These are phyloP conservation scores for Ophion obscuratus DNA, from an alignment of 2,888 invertebrate genomes.

Conservation along the genomic window DNA sequence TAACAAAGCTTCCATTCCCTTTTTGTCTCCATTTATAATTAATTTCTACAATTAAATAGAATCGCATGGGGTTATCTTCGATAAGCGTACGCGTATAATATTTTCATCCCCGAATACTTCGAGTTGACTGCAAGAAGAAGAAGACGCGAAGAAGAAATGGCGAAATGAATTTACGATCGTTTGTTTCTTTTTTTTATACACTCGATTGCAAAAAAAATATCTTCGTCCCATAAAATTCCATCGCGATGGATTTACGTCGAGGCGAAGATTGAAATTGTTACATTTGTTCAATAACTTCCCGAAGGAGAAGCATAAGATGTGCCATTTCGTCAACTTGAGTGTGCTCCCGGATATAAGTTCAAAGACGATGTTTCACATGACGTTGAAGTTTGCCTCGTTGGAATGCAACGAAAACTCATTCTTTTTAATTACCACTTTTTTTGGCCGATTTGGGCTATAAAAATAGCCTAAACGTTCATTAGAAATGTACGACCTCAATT, in stretches of 20 bases:
- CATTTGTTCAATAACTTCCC: constrained; percentile 16
- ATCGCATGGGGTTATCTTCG: constrained; percentile 42
- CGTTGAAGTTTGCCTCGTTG: too few species aligned
- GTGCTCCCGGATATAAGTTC: constrained; percentile 59
- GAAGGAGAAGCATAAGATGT: not conserved
- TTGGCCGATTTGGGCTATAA: too few species aligned
- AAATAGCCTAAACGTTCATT: too few species aligned
- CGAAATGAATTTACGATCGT: constrained; percentile 29
- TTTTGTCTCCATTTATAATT: constrained; percentile 23
- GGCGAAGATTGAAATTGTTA: constrained; percentile 16
- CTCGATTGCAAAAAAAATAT: not conserved
- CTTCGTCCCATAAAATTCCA: constrained; percentile 1
- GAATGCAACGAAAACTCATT: too few species aligned
- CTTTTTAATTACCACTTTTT: too few species aligned
- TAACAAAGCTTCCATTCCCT: constrained; percentile 22
- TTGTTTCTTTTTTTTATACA: not conserved
- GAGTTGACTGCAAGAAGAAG: constrained; percentile 14
- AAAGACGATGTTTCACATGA: not conserved
- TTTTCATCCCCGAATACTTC: constrained; percentile 16
- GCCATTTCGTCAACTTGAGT: constrained; percentile 53
- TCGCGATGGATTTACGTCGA: not conserved
- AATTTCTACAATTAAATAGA: constrained; percentile 40
- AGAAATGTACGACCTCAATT: too few species aligned
- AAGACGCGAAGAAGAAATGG: constrained; percentile 1
- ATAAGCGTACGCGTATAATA: constrained; percentile 41